Conservation (phyloP, 2,113 vertebrate genomes). For the Sakesphorus luctuosus region DNA sequence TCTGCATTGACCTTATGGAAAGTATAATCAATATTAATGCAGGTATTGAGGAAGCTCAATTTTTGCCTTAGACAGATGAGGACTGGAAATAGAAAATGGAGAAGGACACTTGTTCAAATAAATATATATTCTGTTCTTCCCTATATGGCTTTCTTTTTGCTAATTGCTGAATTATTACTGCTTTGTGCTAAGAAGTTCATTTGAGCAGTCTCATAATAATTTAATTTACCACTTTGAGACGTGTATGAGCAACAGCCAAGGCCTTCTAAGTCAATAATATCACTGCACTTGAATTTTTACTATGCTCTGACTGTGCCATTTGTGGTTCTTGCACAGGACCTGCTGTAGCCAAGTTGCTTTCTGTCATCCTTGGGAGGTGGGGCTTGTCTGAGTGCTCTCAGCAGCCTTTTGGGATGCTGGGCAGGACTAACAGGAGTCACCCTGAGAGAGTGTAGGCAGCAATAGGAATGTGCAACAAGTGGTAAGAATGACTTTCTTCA, state of each 20-base stretch:
- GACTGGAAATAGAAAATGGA: background rate
- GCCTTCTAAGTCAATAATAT: background rate
- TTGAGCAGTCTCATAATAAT: background rate
- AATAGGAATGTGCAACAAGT: background rate
- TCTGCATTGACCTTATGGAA: background rate
- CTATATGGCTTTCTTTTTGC: background rate
- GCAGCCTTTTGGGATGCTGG: rapidly evolving
- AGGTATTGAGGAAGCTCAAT: background rate
- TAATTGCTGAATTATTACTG: background rate
- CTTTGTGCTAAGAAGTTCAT: background rate
- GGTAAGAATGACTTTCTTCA: background rate
- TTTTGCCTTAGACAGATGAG: background rate
- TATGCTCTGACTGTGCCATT: background rate
- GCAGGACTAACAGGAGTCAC: background rate
- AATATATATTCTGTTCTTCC: background rate
- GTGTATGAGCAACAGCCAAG: background rate
- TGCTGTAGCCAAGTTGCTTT: background rate
- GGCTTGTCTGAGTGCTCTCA: background rate
- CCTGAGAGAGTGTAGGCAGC: background rate
- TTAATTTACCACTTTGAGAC: background rate
- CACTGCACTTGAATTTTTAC: background rate
- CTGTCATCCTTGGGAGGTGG: background rate
- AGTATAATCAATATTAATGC: background rate
- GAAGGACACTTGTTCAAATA: background rate
- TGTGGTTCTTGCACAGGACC: background rate